Base-by-base conservation (phyloP, 2,888 invertebrate species). In the Scaptomyza cyrtandrae region DNA sequence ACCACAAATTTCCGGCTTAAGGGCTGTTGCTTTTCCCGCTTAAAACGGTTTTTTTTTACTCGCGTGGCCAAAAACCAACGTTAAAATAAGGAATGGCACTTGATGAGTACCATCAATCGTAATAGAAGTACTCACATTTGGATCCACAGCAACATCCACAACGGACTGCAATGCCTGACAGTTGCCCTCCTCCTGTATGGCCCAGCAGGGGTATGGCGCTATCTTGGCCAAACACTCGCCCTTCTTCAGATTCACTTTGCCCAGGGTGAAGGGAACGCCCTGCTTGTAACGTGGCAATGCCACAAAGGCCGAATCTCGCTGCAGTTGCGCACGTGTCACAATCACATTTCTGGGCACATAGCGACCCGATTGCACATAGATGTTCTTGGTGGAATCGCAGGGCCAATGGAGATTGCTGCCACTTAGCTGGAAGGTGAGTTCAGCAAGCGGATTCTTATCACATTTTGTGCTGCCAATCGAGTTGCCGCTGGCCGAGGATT, bases 121-220 rank as follows among this genome's bases (percentile, higher is more conserved):
- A 58, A 65, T 19, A 19, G 19, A 64, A 62, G 37, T 50, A 90
- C 91, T 91, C 86, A 92, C 92, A 90, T 93, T 92, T 58, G 93
- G 93, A 93, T 95, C 95, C 71, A 95, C 89, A 82, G 93, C 94
- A 82, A 95, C 92, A 91, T 95, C 95, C 73, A 95, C 94, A 58
- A 94, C 95, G 85, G 95, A 95, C 92, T 96, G 95, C 65, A 94
- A 92, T 73, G 95, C 95, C 82, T 93, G 93, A 87, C 95, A 95
- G 91, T 94, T 94, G 44, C 94, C 94, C 92, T 95, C 95, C 91
- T 95, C 95, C 91, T 96, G 95, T 85, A 94, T 93, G 65, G 93
- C 93, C 94, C 95, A 95, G 91, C 93, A 94, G 59, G 95, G 95
- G 93, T 94, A 95, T 16, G 95, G 95, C 76, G 93, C 92, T 78